Conservation (phyloP, 2,797 vertebrate genomes). For the Loris lydekkerianus region DNA sequence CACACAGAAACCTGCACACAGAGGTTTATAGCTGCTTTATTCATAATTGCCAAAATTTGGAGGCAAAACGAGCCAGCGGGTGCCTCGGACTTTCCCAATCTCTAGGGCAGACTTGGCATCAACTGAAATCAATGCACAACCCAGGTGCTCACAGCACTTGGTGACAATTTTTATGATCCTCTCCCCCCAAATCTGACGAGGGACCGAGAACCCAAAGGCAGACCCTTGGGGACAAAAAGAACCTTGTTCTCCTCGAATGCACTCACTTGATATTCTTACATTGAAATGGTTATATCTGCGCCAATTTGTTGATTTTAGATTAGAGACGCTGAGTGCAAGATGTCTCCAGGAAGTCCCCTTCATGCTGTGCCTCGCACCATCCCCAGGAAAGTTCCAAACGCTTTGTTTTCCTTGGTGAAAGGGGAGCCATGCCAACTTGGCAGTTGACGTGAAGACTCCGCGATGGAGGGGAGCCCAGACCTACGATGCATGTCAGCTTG, state of each 20-base stretch:
- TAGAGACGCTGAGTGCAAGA: accelerated
- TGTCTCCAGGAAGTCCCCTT: neutral
- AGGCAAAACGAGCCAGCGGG: neutral
- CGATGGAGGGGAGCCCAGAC: neutral
- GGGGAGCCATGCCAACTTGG: neutral
- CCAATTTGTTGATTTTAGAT: neutral
- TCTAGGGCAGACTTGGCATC: neutral
- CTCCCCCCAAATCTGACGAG: neutral
- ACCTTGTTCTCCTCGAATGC: neutral
- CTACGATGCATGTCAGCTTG: neutral
- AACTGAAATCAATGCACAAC: accelerated
- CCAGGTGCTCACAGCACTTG: neutral
- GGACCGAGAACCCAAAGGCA: neutral
- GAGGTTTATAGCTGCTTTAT: neutral
- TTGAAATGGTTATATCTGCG: accelerated
- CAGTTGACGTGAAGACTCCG: neutral
- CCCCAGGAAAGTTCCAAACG: neutral
- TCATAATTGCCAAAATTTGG: neutral
- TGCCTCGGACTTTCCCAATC: neutral
- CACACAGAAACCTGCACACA: neutral
- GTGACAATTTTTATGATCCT: neutral
- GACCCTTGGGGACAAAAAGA: accelerated
- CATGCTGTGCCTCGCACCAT: accelerated
- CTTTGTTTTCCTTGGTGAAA: neutral
- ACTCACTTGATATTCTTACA: accelerated